Conservation (phyloP, 2,113 vertebrate species). For the Tenrec ecaudatus region DNA sequence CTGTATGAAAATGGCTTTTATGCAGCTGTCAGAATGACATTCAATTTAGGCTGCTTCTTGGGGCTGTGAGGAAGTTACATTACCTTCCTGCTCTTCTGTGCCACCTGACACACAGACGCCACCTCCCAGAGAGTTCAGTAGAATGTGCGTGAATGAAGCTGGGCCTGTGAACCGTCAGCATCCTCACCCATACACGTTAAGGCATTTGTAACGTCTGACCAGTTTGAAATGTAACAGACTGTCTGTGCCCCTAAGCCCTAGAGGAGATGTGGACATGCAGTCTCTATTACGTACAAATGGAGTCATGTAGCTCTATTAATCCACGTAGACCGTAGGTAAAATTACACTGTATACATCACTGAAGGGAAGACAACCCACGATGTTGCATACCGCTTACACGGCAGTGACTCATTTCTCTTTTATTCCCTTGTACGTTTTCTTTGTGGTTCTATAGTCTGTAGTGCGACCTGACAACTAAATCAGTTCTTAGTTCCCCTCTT, state of each 20-base stretch:
- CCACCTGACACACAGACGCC: neutral
- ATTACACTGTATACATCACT: neutral
- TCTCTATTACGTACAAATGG: neutral
- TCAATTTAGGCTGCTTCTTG: slow-evolving; percentile 47
- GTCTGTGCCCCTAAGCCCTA: neutral
- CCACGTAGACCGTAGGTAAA: neutral
- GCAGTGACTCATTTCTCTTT: neutral
- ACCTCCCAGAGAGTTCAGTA: neutral
- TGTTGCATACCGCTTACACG: neutral
- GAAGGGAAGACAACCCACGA: neutral
- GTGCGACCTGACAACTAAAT: neutral
- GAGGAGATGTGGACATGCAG: neutral
- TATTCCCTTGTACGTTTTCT: neutral
- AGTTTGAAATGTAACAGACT: neutral
- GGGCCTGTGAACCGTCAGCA: neutral
- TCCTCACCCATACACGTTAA: neutral
- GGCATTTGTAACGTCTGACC: neutral
- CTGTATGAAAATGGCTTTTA: slow-evolving; percentile 34
- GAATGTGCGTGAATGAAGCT: neutral
- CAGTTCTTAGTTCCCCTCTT: neutral
- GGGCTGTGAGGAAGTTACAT: neutral
- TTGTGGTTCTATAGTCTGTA: neutral
- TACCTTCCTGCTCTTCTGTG: neutral
- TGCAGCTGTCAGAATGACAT: neutral
- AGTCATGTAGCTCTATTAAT: neutral